Base-by-base conservation (phyloP, 1,140 invertebrate species). In the Plectus sambesii region DNA sequence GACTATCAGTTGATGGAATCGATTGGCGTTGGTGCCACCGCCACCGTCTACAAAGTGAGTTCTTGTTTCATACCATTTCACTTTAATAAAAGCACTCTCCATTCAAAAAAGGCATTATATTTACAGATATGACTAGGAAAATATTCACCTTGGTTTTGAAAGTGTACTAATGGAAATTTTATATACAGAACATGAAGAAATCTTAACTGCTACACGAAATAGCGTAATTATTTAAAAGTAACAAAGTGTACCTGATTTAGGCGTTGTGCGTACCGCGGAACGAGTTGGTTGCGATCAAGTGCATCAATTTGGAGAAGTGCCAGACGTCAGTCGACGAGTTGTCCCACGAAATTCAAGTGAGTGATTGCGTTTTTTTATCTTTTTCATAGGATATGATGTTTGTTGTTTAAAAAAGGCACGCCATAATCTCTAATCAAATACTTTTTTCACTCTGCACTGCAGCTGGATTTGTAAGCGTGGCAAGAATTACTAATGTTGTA, bases 271-370 rank as follows among this genome's bases (percentile, higher is more conserved):
- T 85, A 66, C 82, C 89, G 8, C 77, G 87, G 22, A 81, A 83
- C 59, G 90, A 98, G 72, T 87, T 87, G 75, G 93, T 87, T 77
- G 93, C 93, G 56, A 96, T 99, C 59, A 99, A 99, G 72, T 79
- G 90, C 55, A 98, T 98, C 66, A 98, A 98, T 74, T 75, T 99
- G 59, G 93, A 98, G 73, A 98, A 98, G 80, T 97, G 90, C 84
- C 97, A 98, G 71, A 98, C 92, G 3, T 93, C 87, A 47, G 94
- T 99, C 82, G 92, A 98, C 68, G 92, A 98, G 73, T 68, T 85
- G 24, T 66, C 83, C n/a, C 68, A 68, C 33, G 66, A 68, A 29
- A 59, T 57, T 22, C 54, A 56, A 46, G 52, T 55, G 20, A n/a
- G n/a, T 4, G 42, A 20, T 22, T 12, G 8, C 6, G 19, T 54